Base-by-base conservation (phyloP, 37 sponge, comb jelly and placozoan genomes). In the Crambe crambe region DNA sequence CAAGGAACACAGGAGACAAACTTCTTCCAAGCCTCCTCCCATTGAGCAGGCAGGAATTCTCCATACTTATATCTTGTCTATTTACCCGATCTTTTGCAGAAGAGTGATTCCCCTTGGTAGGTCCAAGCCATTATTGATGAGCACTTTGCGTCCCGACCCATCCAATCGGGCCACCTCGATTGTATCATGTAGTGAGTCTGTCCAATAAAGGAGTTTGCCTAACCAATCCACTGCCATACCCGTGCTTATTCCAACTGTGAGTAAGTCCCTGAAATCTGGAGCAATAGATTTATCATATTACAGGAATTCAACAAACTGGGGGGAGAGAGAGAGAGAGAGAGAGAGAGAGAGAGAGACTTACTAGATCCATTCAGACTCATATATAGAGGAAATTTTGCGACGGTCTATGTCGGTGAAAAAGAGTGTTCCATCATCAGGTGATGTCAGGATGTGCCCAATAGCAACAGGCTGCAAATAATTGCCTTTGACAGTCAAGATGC, bases 201-300 rank as follows among this genome's bases (percentile, higher is more conserved):
- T 82, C 94, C 94, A 93, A 66, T 83, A 93, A 30, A 93, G 22
- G 32, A 83, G 82, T 5, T 68, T 51, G 41, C 67, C 61, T 3
- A 94, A 43, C 95, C 95, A 94, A 37, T 94, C 95, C 20, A 91
- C 70, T 0, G 95, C 95, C 22, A 93, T 0, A 1, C 90, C 66
- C 27, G 66, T 8, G 31, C 35, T 31, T 30, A 30, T 80, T 29
- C 82, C 79, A 23, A 81, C 36, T 23, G 0, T 0, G 4, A 41
- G 36, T 8, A 60, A 18, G 15, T 54, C 47, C 3, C 12, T 12
- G 37, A 9, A 36, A 3, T 17, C 37, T 70, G 70, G 15, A 23
- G 26, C 6, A 61, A 27, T n/a, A n/a, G n/a, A n/a, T n/a, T n/a
- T n/a, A n/a, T n/a, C n/a, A n/a, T n/a, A n/a, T n/a, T n/a, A n/a